Evolutionary conservation across 2,888 invertebrate genomes (phyloP).

Genomic region (Tineola bisselliella): DNA sequence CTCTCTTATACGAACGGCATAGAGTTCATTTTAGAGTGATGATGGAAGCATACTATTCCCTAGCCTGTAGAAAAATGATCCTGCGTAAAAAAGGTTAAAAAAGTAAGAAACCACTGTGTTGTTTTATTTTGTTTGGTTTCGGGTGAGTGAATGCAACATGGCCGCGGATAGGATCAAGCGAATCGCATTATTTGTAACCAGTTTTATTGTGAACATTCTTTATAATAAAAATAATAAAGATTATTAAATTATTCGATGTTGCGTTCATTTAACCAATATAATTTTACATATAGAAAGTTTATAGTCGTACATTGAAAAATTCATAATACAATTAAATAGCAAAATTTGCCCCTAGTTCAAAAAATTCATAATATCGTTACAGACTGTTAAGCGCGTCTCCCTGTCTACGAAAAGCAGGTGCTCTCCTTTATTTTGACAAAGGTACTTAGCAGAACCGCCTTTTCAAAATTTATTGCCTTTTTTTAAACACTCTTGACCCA

Average conservation of each 20-base stretch:
- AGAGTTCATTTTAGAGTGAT: constrained; percentile 27
- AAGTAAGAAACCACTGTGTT: constrained; percentile 46
- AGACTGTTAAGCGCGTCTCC: constrained; percentile 31
- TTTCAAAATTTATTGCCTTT: constrained; percentile 47
- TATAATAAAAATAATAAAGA: neutral
- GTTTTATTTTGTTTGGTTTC: constrained; percentile 58
- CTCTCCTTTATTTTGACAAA: constrained; percentile 61
- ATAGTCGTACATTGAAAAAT: too few species aligned
- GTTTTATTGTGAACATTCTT: constrained; percentile 25
- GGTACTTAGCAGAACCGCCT: constrained; percentile 62
- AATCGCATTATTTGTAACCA: constrained; percentile 45
- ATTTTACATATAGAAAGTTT: too few species aligned
- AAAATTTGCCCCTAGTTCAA: neutral
- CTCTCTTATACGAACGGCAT: constrained; percentile 29
- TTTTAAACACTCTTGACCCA: constrained; percentile 47
- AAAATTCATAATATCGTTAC: neutral
- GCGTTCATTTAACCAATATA: too few species aligned
- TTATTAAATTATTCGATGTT: neutral
- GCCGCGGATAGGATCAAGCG: constrained; percentile 47
- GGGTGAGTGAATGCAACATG: constrained; percentile 53
- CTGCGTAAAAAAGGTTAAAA: constrained; percentile 60
- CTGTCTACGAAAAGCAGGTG: constrained; percentile 55
- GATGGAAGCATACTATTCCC: constrained; percentile 37
- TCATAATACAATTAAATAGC: neutral
- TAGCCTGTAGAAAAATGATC: constrained; percentile 63